These are phyloP conservation scores for Lymantria monacha DNA, from an alignment of 2,888 invertebrate genomes.

Conservation along the genomic window DNA sequence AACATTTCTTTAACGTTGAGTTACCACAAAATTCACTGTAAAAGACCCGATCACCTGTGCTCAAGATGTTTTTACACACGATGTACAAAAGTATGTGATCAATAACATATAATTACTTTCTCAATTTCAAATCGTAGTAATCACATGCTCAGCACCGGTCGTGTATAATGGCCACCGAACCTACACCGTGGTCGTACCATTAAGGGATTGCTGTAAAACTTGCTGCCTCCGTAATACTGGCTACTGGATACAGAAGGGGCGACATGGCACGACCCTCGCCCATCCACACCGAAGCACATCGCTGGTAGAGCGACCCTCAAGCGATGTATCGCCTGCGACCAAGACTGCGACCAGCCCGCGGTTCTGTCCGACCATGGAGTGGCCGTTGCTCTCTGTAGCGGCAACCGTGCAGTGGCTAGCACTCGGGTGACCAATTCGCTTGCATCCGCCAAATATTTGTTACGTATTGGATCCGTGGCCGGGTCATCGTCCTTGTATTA, in stretches of 20 bases:
- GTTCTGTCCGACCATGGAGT: conserved; percentile 26
- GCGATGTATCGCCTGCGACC: conserved; percentile 44
- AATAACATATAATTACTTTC: not conserved
- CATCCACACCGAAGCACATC: conserved; percentile 59
- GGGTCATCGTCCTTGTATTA: conserved; percentile 53
- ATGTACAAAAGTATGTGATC: conserved; percentile 6
- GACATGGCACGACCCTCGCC: conserved; percentile 46
- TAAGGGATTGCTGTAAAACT: conserved; percentile 67
- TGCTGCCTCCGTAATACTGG: conserved; percentile 56
- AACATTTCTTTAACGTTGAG: not conserved
- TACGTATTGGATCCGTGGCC: conserved; percentile 51
- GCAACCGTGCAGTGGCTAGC: conserved; percentile 45
- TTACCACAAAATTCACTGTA: conserved; percentile 21
- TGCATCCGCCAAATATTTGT: conserved; percentile 61
- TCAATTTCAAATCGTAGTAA: not conserved
- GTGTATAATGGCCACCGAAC: conserved; percentile 17
- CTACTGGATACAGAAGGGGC: conserved; percentile 61
- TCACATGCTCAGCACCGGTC: not conserved
- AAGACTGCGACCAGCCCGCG: conserved; percentile 33
- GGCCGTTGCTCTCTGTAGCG: conserved; percentile 28
- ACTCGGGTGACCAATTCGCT: conserved; percentile 45
- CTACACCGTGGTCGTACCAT: conserved; percentile 60
- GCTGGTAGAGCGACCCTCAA: conserved; percentile 50
- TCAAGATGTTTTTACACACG: conserved; percentile 9
- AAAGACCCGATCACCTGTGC: conserved; percentile 5